A percentile compares a stretch with the other conserved stretches of the same genome.
Evolutionary conservation across 1,140 invertebrate species (phyloP).

Genomic region (Papilio glaucus): DNA sequence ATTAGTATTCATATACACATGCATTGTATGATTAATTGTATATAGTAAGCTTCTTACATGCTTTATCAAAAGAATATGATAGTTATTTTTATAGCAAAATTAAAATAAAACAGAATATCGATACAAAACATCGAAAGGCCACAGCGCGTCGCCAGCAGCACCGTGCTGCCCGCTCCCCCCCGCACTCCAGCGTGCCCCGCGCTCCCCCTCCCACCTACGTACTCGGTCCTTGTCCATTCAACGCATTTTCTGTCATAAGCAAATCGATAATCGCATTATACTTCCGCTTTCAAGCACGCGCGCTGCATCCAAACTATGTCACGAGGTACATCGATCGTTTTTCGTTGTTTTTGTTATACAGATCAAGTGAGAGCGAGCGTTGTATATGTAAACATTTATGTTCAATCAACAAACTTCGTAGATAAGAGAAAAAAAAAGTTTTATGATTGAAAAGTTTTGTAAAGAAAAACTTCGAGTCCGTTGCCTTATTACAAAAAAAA

Average conservation of each 20-base stretch:
- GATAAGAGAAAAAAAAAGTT: not conserved
- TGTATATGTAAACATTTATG: conserved; percentile 31
- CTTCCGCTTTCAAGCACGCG: conserved; percentile 76
- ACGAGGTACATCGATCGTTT: conserved; percentile 50
- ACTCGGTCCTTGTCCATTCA: conserved; percentile 72
- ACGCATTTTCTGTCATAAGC: conserved; percentile 81
- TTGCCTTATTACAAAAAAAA: too few relatives aligned
- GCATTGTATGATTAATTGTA: too few relatives aligned
- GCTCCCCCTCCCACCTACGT: conserved; percentile 42
- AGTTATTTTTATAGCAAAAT: too few relatives aligned
- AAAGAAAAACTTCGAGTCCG: too few relatives aligned
- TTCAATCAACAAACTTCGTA: not conserved
- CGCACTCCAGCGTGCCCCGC: conserved; percentile 32
- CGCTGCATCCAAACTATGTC: conserved; percentile 71
- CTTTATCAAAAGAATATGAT: too few relatives aligned
- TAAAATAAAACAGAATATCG: conserved; percentile 5
- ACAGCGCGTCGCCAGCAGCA: not conserved
- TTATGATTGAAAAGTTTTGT: not conserved
- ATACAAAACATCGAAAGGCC: conserved; percentile 17
- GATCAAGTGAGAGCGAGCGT: conserved; percentile 33
- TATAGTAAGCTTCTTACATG: too few relatives aligned
- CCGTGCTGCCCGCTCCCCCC: conserved; percentile 34
- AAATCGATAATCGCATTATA: conserved; percentile 82
- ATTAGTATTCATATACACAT: too few relatives aligned
- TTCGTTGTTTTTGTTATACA: not conserved